Evolutionary conservation across 2,797 vertebrate genomes (phyloP).

Genomic region (Hoplostethus atlanticus): DNA sequence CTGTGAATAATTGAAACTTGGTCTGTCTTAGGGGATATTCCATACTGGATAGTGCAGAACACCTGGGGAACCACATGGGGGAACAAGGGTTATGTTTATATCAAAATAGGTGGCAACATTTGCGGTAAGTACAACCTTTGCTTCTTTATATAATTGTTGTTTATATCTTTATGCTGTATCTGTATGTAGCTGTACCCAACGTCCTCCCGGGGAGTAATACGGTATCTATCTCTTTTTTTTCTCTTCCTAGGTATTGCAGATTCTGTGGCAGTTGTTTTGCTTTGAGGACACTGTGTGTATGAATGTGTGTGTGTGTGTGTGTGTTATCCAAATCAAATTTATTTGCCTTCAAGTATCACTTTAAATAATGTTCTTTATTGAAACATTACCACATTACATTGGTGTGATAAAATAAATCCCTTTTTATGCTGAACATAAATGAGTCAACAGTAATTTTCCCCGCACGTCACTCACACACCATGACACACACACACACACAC

Average conservation of each 20-base stretch:
- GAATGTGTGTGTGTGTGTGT: constrained; percentile 3
- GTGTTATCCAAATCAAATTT: constrained; percentile 26
- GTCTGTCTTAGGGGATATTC: constrained; percentile 82
- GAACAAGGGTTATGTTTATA: constrained; percentile 88
- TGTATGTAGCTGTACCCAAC: constrained; percentile 13
- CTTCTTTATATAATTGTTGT: neutral
- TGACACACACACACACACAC: neutral
- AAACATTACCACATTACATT: constrained; percentile 39
- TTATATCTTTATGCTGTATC: constrained; percentile 9
- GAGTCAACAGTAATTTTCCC: constrained; percentile 12
- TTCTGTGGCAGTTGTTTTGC: constrained; percentile 86
- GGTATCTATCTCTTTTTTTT: constrained; percentile 17
- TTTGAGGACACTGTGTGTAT: constrained; percentile 74
- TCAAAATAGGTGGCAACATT: constrained; percentile 90
- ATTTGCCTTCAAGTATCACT: constrained; percentile 34
- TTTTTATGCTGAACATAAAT: constrained; percentile 44
- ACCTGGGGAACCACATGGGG: constrained; percentile 93
- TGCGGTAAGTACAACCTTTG: constrained; percentile 87
- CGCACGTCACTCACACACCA: neutral
- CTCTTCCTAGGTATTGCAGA: constrained; percentile 89
- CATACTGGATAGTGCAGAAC: constrained; percentile 94
- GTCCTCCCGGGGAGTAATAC: constrained; percentile 31
- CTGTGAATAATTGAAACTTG: constrained; percentile 57
- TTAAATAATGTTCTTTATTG: constrained; percentile 62
- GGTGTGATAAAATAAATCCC: constrained; percentile 58